These are phyloP conservation scores for Cyphomyrus discorhynchus DNA, from an alignment of 2,113 vertebrate genomes.

Conservation along the genomic window DNA sequence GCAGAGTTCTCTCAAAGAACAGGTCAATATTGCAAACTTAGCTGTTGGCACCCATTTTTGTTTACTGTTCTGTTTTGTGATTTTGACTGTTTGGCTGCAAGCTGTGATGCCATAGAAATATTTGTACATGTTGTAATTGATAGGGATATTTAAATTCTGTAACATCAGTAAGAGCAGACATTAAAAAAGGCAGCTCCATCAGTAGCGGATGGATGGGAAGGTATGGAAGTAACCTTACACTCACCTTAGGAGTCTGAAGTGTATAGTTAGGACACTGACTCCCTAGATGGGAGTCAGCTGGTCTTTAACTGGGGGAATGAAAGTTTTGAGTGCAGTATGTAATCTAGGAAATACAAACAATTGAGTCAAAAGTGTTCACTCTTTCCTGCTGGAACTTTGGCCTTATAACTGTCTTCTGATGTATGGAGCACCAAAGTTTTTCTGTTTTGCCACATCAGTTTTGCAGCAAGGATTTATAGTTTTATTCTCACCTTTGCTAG, in stretches of 20 bases:
- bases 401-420: background rate
- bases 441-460: background rate
- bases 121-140: background rate
- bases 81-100: background rate
- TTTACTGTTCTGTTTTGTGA: background rate
- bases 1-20: constrained; percentile 94
- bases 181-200: background rate
- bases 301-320: background rate
- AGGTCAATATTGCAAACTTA: constrained; percentile 75
- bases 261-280: background rate
- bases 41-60: background rate
- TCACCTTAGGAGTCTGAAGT: background rate
- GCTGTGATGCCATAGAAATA: background rate
- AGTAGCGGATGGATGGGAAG: background rate
- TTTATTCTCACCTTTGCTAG: background rate
- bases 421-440: background rate
- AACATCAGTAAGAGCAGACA: background rate
- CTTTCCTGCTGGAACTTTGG: background rate
- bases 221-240: background rate
- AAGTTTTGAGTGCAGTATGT: background rate
- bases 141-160: background rate
- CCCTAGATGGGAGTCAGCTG: background rate
- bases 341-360: background rate
- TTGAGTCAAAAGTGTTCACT: background rate
- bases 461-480: background rate